Evolutionary conservation across 1,140 invertebrate genomes (phyloP).

Genomic region (Brachionus rubens): DNA sequence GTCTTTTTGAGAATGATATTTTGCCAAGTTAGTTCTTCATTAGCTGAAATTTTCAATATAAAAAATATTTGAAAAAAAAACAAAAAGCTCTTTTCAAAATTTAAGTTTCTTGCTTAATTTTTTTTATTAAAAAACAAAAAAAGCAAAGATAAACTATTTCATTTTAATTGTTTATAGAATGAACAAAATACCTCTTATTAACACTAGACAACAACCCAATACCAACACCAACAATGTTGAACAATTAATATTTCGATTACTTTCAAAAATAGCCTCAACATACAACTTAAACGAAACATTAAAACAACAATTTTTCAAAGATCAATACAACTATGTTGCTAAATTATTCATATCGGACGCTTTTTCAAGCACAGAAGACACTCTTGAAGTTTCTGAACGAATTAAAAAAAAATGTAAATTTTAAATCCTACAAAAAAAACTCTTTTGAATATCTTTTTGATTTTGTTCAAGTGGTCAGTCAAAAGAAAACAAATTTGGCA

Average conservation of each 20-base stretch:
- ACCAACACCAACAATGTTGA: conserved; percentile 26
- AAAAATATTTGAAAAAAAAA: too few species aligned
- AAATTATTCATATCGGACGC: conserved; percentile 2
- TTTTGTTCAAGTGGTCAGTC: not conserved
- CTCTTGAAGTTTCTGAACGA: conserved; percentile 17
- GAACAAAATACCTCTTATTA: too few species aligned
- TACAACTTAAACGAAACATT: conserved; percentile 11
- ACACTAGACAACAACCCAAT: too few species aligned
- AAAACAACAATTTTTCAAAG: not conserved
- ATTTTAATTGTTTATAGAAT: too few species aligned
- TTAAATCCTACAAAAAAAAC: not conserved
- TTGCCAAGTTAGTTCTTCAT: too few species aligned
- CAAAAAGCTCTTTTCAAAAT: too few species aligned
- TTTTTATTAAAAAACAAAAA: too few species aligned
- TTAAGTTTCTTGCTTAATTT: too few species aligned
- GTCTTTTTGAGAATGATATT: too few species aligned
- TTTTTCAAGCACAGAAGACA: not conserved
- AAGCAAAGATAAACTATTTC: too few species aligned
- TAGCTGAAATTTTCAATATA: too few species aligned
- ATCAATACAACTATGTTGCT: not conserved
- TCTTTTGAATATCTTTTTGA: not conserved
- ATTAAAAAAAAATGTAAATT: conserved; percentile 26
- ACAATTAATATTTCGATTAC: conserved; percentile 15
- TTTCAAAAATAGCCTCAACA: not conserved
- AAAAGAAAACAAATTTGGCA: conserved; percentile 7